Percentiles rank a stretch among this genome's conserved stretches.
phyloP scores from a whole-genome alignment of 2,113 vertebrate genomes.

The Malurus melanocephalus region DNA sequence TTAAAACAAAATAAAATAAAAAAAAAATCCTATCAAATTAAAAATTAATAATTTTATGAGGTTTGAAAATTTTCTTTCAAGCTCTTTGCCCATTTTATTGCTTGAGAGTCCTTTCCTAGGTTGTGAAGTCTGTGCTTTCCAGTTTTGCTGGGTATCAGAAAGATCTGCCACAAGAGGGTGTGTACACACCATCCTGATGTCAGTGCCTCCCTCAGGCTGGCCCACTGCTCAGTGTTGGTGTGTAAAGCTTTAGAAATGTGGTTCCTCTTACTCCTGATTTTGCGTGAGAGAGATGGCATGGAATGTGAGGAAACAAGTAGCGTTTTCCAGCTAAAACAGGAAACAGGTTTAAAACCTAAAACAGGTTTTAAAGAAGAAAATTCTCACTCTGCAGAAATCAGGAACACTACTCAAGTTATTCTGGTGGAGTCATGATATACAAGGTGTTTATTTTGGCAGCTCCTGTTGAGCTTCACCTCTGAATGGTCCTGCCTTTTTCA shows the following conservation, averaged over 20 bases:
- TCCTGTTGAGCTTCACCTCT: neutral
- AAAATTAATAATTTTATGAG: neutral
- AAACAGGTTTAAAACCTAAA: neutral
- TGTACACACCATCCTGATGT: neutral
- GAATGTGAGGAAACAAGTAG: neutral
- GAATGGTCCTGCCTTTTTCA: neutral
- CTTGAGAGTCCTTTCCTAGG: neutral
- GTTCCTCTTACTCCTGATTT: neutral
- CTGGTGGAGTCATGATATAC: neutral
- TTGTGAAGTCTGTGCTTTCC: neutral
- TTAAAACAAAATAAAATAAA: neutral
- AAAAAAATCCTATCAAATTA: neutral
- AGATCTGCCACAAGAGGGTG: constrained; percentile 29
- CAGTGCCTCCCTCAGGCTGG: neutral
- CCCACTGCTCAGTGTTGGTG: neutral
- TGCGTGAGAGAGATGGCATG: neutral
- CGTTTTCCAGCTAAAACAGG: neutral
- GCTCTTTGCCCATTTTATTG: neutral
- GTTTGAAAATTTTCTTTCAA: neutral
- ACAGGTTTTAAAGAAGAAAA: neutral
- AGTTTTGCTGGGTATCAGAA: neutral
- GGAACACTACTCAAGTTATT: neutral
- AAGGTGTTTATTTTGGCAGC: neutral
- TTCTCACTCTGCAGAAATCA: neutral
- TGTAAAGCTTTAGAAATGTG: neutral